Conservation (phyloP, 2,113 vertebrate species). For the Pongo pygmaeus region DNA sequence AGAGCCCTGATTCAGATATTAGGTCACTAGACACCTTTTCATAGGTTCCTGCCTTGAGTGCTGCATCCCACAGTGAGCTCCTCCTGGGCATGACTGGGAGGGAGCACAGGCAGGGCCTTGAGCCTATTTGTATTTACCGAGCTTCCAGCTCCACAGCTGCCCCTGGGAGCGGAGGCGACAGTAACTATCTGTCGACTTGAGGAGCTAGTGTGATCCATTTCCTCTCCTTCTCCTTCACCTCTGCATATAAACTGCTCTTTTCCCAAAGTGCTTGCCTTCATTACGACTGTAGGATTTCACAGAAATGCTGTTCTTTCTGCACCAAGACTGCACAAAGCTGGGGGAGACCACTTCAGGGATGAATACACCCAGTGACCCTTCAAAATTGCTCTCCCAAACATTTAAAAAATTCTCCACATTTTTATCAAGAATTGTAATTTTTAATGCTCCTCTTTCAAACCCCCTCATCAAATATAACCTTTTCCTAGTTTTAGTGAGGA, state of each 20-base stretch:
- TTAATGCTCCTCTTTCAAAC: slow-evolving; percentile 65
- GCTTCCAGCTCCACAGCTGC: not conserved
- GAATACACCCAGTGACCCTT: slow-evolving; percentile 14
- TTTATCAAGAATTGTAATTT: slow-evolving; percentile 73
- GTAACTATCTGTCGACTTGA: not conserved
- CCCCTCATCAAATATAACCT: slow-evolving; percentile 62
- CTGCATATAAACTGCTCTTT: not conserved
- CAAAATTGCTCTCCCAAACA: slow-evolving; percentile 54
- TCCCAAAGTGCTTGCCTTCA: slow-evolving; percentile 55
- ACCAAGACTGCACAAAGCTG: slow-evolving; percentile 35
- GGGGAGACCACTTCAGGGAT: slow-evolving; percentile 60
- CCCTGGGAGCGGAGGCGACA: not conserved
- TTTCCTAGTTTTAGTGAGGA: slow-evolving; percentile 70
- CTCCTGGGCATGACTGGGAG: fast-evolving
- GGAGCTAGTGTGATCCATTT: slow-evolving; percentile 62
- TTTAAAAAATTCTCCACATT: slow-evolving; percentile 34
- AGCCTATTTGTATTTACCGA: not conserved
- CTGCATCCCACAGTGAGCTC: not conserved
- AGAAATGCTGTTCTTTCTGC: slow-evolving; percentile 52
- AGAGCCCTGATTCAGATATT: not conserved
- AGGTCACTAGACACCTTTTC: not conserved
- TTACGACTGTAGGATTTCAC: not conserved
- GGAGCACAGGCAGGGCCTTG: not conserved
- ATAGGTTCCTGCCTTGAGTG: not conserved
- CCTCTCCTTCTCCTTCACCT: slow-evolving; percentile 24